phyloP scores from a whole-genome alignment of 92 coral and sea anemone genomes.

The Zoanthus sociatus region DNA sequence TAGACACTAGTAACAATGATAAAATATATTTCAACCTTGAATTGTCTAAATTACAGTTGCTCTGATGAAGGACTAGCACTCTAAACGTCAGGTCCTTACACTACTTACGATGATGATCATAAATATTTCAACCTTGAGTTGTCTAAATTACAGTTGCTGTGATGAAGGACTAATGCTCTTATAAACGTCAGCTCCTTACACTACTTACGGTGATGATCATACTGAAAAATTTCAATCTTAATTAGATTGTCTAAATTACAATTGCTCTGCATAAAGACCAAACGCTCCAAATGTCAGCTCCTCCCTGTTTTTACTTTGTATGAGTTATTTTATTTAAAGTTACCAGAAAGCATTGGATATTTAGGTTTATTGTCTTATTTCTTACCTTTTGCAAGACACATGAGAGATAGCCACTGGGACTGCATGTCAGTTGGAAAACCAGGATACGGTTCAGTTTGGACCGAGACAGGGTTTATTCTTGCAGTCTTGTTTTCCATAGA shows the following conservation, averaged over 20 bases:
- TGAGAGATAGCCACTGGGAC: slow-evolving; percentile 71
- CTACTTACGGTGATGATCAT: neutral
- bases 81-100: too few species aligned
- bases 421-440: slow-evolving; percentile 77
- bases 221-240: neutral
- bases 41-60: too few species aligned
- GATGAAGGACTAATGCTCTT: neutral
- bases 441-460: slow-evolving; percentile 60
- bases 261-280: too few species aligned
- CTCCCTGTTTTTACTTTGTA: neutral
- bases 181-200: neutral
- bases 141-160: neutral
- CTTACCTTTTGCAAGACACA: slow-evolving; percentile 62
- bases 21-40: neutral
- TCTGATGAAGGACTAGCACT: too few species aligned
- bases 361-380: neutral
- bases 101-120: too few species aligned
- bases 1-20: too few species aligned
- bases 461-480: slow-evolving; percentile 33
- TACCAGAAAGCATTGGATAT: neutral
- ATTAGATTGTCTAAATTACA: too few species aligned
- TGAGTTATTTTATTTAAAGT: slow-evolving; percentile 3
- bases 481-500: neutral
- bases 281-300: neutral
- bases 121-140: too few species aligned